phyloP scores from a whole-genome alignment of 2,797 vertebrate genomes.

The Lepilemur ruficaudatus region DNA sequence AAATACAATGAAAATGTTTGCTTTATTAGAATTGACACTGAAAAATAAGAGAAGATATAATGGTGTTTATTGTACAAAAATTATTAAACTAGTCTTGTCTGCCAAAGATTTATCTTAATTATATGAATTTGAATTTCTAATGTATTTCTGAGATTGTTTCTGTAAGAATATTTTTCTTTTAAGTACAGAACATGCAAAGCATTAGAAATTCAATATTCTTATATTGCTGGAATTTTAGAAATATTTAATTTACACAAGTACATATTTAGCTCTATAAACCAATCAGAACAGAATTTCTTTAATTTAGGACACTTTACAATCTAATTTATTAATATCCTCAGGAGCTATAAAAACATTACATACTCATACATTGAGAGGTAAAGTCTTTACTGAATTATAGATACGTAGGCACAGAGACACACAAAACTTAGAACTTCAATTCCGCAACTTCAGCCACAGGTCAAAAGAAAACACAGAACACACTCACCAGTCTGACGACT shows the following conservation, averaged over 20 bases:
- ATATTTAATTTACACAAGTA: neutral
- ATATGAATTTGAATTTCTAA: neutral
- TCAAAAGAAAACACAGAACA: neutral
- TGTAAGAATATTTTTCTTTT: neutral
- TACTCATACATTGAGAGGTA: neutral
- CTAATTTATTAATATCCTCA: neutral
- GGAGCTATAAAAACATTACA: neutral
- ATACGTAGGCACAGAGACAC: neutral
- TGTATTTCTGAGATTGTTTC: neutral
- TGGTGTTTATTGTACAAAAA: neutral
- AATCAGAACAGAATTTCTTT: neutral
- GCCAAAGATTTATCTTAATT: neutral
- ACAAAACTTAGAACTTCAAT: neutral
- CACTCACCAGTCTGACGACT: neutral
- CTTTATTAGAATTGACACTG: neutral
- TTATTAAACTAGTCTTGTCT: neutral
- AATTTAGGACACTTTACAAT: neutral
- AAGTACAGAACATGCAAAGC: neutral
- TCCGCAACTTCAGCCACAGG: neutral
- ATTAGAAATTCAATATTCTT: neutral
- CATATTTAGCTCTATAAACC: neutral
- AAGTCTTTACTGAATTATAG: neutral
- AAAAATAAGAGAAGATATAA: neutral
- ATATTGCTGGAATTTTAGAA: neutral
- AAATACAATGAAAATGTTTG: neutral